Conservation (phyloP, 2,888 invertebrate species). For the Calliopum simillimum region DNA sequence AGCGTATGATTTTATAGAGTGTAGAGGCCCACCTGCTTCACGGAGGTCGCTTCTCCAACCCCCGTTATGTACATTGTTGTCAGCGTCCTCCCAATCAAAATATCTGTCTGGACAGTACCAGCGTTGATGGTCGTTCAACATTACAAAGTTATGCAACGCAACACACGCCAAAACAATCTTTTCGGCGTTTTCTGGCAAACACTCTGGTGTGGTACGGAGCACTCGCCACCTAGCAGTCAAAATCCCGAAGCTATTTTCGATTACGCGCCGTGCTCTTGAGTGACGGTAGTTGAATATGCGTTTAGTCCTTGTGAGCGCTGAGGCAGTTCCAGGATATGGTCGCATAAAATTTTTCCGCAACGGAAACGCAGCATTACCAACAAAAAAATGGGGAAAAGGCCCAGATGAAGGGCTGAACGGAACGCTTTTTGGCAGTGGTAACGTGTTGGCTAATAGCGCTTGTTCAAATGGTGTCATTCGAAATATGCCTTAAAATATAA, state of each 20-base stretch:
- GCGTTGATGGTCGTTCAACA: conserved; percentile 25
- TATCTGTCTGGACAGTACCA: conserved; percentile 28
- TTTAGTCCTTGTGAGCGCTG: neutral
- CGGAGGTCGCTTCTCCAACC: conserved; percentile 9
- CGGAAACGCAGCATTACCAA: conserved; percentile 31
- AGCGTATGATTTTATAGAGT: conserved; percentile 18
- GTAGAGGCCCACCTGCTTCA: neutral
- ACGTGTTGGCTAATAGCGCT: conserved; percentile 14
- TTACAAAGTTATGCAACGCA: conserved; percentile 34
- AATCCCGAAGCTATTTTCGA: conserved; percentile 31
- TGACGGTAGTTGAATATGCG: conserved; percentile 20
- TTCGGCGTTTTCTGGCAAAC: conserved; percentile 22
- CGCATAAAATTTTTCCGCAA: conserved; percentile 30
- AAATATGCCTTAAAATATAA: neutral
- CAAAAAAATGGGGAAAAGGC: conserved; percentile 27
- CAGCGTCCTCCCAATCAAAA: conserved; percentile 1
- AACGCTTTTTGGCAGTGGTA: conserved; percentile 32
- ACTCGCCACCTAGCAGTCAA: conserved; percentile 29
- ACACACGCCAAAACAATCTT: conserved; percentile 32
- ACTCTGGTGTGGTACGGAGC: conserved; percentile 21
- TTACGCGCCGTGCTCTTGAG: conserved; percentile 10
- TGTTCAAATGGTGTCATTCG: conserved; percentile 9
- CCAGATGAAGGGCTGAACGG: conserved; percentile 11
- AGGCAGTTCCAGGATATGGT: conserved; percentile 10
- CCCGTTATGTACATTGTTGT: conserved; percentile 11